Evolutionary conservation across 2,797 vertebrate genomes (phyloP).

Genomic region (Anguilla anguilla): DNA sequence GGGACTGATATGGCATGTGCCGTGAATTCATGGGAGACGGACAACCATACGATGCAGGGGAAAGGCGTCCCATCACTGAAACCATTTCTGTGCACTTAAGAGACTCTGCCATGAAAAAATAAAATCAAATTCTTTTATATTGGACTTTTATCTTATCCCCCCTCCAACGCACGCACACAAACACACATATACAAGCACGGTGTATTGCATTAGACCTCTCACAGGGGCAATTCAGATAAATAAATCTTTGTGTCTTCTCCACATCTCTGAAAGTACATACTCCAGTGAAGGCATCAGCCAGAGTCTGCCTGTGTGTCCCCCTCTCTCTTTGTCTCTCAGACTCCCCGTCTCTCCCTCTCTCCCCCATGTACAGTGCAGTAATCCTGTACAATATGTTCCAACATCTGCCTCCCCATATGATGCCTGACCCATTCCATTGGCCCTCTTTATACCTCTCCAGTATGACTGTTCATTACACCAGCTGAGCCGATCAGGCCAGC

Average conservation of each 20-base stretch:
- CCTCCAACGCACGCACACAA: background rate
- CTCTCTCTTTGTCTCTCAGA: slow-evolving; percentile 42
- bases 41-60: background rate
- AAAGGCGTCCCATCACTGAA: slow-evolving; percentile 26
- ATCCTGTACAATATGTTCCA: slow-evolving; percentile 90
- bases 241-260: slow-evolving; percentile 30
- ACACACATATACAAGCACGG: background rate
- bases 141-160: background rate
- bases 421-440: slow-evolving; percentile 79
- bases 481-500: slow-evolving; percentile 54
- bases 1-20: background rate
- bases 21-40: background rate
- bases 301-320: slow-evolving; percentile 48
- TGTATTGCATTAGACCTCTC: slow-evolving; percentile 21
- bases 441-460: slow-evolving; percentile 80
- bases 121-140: background rate
- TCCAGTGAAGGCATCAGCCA: slow-evolving; percentile 57
- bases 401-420: slow-evolving; percentile 94
- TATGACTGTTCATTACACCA: slow-evolving; percentile 57
- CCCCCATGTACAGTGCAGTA: slow-evolving; percentile 71
- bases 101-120: background rate
- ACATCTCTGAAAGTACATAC: slow-evolving; percentile 42
- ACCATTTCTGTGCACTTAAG: slow-evolving; percentile 31
- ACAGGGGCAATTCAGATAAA: slow-evolving; percentile 26
- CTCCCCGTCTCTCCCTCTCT: slow-evolving; percentile 47